Evolutionary conservation across 2,888 invertebrate genomes (phyloP).

Genomic region (Pomacea canaliculata): DNA sequence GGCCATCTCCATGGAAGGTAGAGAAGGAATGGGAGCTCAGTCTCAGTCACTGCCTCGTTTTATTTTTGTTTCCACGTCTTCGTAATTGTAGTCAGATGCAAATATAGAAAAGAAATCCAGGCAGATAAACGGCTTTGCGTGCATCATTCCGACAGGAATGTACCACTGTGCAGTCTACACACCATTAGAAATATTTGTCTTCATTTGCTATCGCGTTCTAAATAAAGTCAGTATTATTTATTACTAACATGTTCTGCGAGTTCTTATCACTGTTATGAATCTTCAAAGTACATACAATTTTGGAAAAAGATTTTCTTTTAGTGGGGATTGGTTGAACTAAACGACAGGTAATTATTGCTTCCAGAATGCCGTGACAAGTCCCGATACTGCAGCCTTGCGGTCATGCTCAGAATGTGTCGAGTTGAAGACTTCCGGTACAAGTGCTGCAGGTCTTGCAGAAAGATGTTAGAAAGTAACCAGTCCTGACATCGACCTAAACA

Average conservation of each 20-base stretch:
- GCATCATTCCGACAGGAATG: no score
- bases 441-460: slow-evolving; percentile 50
- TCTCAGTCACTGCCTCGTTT: not conserved
- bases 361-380: slow-evolving; percentile 50
- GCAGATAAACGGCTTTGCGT: no score
- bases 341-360: slow-evolving; percentile 16
- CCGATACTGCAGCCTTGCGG: slow-evolving; percentile 49
- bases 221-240: no score
- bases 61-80: slow-evolving; percentile 6
- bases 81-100: not conserved
- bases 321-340: no score
- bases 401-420: slow-evolving; percentile 52
- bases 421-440: slow-evolving; percentile 44
- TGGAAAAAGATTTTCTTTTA: no score
- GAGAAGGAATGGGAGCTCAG: not conserved
- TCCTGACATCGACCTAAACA: not conserved
- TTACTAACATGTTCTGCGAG: no score
- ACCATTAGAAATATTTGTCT: no score
- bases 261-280: no score
- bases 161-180: no score
- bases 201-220: no score
- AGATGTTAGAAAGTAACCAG: slow-evolving; percentile 11
- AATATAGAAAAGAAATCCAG: not conserved
- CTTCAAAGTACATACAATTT: no score
- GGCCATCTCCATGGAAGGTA: slow-evolving; percentile 31